Percentiles rank a stretch among this genome's conserved stretches.
Conservation (phyloP, 2,888 invertebrate genomes). For the Axea sp. region DNA sequence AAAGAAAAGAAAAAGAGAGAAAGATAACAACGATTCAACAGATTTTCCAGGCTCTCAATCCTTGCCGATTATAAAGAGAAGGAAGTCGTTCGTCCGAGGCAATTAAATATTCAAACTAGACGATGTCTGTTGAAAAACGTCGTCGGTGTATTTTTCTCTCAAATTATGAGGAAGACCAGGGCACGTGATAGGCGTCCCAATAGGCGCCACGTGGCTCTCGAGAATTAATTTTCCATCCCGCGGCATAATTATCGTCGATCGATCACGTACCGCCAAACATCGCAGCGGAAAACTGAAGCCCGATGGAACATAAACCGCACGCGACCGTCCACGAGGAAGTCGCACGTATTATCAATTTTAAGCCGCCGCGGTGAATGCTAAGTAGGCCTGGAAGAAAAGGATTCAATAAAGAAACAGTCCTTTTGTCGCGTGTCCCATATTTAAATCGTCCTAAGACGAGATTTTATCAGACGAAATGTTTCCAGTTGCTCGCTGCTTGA, state of each 20-base stretch:
- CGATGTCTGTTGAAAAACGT: slow-evolving; percentile 53
- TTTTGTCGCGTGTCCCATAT: slow-evolving; percentile 49
- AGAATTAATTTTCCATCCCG: slow-evolving; percentile 71
- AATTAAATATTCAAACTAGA: slow-evolving; percentile 59
- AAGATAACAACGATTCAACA: too few species aligned
- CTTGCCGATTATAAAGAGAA: slow-evolving; percentile 22
- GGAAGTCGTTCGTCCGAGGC: slow-evolving; percentile 49
- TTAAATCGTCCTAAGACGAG: slow-evolving; percentile 4
- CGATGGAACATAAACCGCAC: slow-evolving; percentile 42
- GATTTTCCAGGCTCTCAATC: slow-evolving; percentile 27
- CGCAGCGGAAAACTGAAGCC: slow-evolving; percentile 31
- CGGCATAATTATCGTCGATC: slow-evolving; percentile 67
- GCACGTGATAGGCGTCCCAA: slow-evolving; percentile 70
- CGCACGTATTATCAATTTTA: slow-evolving; percentile 52
- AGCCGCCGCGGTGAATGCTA: slow-evolving; percentile 22
- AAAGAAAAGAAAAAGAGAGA: too few species aligned
- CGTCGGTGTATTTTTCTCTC: slow-evolving; percentile 55
- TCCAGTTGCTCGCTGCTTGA: too few species aligned
- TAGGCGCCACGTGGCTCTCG: slow-evolving; percentile 69
- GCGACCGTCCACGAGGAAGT: slow-evolving; percentile 56
- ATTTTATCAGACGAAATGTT: too few species aligned
- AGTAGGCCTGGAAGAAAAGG: slow-evolving; percentile 19
- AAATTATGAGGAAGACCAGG: slow-evolving; percentile 64
- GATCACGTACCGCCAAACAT: slow-evolving; percentile 65
- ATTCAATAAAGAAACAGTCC: slow-evolving; percentile 19